Base-by-base conservation (phyloP, 2,797 vertebrate species). In the Eulemur coronatus region DNA sequence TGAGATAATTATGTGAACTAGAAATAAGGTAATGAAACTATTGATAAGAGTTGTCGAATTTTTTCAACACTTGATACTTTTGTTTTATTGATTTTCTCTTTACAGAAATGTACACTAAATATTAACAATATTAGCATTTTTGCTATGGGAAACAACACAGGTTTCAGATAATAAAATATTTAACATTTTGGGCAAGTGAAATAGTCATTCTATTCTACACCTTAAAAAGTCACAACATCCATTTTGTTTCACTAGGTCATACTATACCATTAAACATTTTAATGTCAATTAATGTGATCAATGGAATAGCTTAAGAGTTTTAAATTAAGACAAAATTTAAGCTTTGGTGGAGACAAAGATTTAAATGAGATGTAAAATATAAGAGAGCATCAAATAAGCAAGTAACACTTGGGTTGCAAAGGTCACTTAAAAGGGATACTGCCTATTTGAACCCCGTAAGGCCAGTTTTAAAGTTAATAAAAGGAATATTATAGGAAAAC, bases 371-470 rank as follows among this genome's bases (percentile, higher is more conserved):
- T 95, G 95, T 97, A 96, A 97, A 97, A 96, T 97, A 98, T 96
- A 97, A 93, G 72, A 97, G 97, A 98, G 92, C 98, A 95, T 98
- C 95, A 98, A 98, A 98, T 96, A 98, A 98, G 98, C 98, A 99
- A 98, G 98, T 99, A 99, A 99, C 98, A 99, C 98, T 99, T 99
- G 97, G 98, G 98, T 98, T 98, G 98, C 98, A 98, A 99, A 99
- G 98, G 99, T 98, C 99, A 99, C 99, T 99, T 99, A 98, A 98
- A 98, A 98, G 98, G 98, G 98, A 98, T 98, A 98, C 98, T 98
- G 98, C 98, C 97, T 98, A 98, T 98, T 97, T 98, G 98, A 98
- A 98, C 97, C 97, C 98, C 97, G 92, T 98, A 99, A 99, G 98
- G 98, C 98, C 98, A 98, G 98, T 98, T 98, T 98, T 98, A 97